A percentile compares a stretch with the other conserved stretches of the same genome.
Evolutionary conservation across 2,113 vertebrate species (phyloP).

Genomic region (Gymnogyps californianus): DNA sequence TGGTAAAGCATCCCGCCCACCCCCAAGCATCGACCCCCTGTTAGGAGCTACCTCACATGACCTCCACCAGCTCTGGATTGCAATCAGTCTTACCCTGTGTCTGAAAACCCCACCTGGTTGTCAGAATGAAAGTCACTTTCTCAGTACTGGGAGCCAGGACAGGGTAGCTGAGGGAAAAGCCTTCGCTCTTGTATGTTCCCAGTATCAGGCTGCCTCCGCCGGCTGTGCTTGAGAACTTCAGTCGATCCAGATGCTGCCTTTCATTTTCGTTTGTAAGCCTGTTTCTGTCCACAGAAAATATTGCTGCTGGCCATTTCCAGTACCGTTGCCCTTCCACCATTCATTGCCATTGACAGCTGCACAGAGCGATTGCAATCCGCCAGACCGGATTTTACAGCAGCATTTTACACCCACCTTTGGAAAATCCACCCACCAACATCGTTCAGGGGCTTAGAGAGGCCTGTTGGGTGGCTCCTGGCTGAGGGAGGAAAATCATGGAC

Average conservation of each 20-base stretch:
- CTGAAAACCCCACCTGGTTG: neutral
- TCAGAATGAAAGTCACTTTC: neutral
- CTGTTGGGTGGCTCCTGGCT: neutral
- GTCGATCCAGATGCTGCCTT: accelerated
- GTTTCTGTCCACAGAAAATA: neutral
- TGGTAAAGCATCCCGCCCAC: neutral
- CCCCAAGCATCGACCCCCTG: neutral
- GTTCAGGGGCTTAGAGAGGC: neutral
- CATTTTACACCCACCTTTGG: neutral
- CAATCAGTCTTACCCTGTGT: neutral
- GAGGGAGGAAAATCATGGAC: neutral
- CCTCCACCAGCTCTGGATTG: neutral
- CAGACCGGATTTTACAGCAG: neutral
- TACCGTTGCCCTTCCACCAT: accelerated
- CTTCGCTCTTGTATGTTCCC: accelerated
- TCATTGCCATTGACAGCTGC: neutral
- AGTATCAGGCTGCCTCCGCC: neutral
- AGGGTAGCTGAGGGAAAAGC: neutral
- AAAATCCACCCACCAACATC: neutral
- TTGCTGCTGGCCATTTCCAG: neutral
- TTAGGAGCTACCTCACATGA: neutral
- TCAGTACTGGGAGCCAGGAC: neutral
- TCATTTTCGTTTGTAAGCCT: neutral
- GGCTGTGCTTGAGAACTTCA: neutral
- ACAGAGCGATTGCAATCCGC: neutral